Conservation (phyloP, 1,140 invertebrate species). For the Charaxes varanes region DNA sequence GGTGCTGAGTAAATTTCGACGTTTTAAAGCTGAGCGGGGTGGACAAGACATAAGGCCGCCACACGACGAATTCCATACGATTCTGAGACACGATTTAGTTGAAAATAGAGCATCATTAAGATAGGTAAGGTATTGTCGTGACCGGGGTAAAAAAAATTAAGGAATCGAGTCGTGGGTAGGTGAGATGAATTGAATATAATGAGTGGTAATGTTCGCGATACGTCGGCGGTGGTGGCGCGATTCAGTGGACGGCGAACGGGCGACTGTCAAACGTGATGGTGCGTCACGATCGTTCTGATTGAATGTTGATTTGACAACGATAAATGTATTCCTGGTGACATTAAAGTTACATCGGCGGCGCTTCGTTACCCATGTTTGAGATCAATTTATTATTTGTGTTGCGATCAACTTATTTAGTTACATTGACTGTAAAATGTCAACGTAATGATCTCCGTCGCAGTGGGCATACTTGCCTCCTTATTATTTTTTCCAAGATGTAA, state of each 20-base stretch:
- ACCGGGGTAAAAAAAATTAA: conserved; percentile 42
- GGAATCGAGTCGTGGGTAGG: conserved; percentile 40
- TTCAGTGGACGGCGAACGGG: conserved; percentile 20
- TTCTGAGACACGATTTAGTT: conserved; percentile 45
- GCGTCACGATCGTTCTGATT: conserved; percentile 24
- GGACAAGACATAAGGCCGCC: conserved; percentile 44
- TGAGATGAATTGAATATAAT: conserved; percentile 59
- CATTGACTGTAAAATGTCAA: too few relatives aligned
- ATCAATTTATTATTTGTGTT: conserved; percentile 5
- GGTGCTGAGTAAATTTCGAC: conserved; percentile 11
- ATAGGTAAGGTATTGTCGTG: conserved; percentile 42
- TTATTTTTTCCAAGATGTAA: too few relatives aligned
- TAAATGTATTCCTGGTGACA: conserved; percentile 24
- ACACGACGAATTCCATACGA: conserved; percentile 47
- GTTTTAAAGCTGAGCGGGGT: conserved; percentile 21
- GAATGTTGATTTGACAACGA: conserved; percentile 23
- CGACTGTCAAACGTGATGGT: conserved; percentile 24
- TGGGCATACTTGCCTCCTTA: too few relatives aligned
- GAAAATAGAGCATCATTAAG: conserved; percentile 60
- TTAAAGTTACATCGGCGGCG: conserved; percentile 10
- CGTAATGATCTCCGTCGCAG: too few relatives aligned
- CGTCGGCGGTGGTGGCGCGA: conserved; percentile 18
- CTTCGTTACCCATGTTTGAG: conserved; percentile 9
- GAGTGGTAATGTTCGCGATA: conserved; percentile 50
- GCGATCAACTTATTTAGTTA: neutral